Base-by-base conservation (phyloP, 2,113 vertebrate species). In the Melanotaenia duboulayi region DNA sequence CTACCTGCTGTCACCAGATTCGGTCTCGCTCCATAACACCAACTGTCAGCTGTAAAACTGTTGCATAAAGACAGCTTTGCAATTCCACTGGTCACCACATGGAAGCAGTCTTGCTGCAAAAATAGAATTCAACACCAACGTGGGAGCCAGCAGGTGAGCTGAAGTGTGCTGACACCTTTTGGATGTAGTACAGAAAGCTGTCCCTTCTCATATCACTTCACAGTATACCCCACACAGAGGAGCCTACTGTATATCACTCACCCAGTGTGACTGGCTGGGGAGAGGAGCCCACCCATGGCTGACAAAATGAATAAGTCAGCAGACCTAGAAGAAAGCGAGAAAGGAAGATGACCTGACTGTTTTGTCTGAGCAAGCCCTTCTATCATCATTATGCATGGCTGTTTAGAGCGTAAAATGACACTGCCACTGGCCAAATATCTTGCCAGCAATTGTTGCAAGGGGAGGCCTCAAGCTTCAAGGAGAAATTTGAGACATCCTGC, bases 231-330 rank as follows among this genome's bases (percentile, higher is more conserved):
- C 73, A 76, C 76, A 61, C 75, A 75, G 76, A 70, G 57, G 65
- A 68, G 50, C 68, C 73, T 50, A n/a, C n/a, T n/a, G n/a, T n/a
- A 19, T 81, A 86, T 90, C 80, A 82, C 69, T 91, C 83, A 84
- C 76, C 25, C 58, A 35, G 7, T 67, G 60, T 58, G 62, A 62
- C 72, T 62, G 65, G 55, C 19, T 48, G 39, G 69, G 65, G 80
- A 24, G 60, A 42, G 67, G 46, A 56, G 42, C 25, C 71, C 58
- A 78, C 65, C 72, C 74, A 44, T 62, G 72, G 61, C 87, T 84
- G 86, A 84, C 87, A 88, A 80, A 87, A 73, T 74, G 80, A 85
- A 87, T 91, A 89, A 88, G 76, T 91, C 88, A 88, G 86, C 86
- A 84, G 76, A 82, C 37, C 72, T 62, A 42, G 60, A 58, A 56